Percentiles rank a stretch among this genome's conserved stretches.
These are phyloP conservation scores for Anodontia alba DNA, from an alignment of 2,888 invertebrate species.

Conservation along the genomic window DNA sequence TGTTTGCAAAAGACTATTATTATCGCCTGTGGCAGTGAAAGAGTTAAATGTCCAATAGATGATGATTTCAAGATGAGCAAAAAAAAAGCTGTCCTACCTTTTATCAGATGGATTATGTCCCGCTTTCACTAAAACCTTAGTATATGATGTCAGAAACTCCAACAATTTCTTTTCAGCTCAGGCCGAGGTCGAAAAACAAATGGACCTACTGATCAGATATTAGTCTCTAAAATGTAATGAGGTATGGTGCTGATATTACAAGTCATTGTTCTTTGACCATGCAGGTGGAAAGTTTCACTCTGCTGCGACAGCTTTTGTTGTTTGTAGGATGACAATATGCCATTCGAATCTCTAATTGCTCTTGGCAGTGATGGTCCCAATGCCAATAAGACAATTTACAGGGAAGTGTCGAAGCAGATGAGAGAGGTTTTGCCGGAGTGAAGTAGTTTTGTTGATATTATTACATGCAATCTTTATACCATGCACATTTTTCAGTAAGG, in stretches of 20 bases:
- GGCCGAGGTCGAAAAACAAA: conserved; percentile 32
- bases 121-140: background rate
- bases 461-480: conserved; percentile 35
- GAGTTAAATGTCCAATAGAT: too few species aligned
- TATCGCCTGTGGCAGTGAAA: too few species aligned
- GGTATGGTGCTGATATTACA: conserved; percentile 23
- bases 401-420: conserved; percentile 26
- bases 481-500: conserved; percentile 28
- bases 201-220: conserved; percentile 31
- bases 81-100: conserved; percentile 21
- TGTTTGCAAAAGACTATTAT: too few species aligned
- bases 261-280: too few species aligned
- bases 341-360: conserved; percentile 28
- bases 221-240: conserved; percentile 23
- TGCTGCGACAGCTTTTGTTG: too few species aligned
- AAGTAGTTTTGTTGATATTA: conserved; percentile 21
- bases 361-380: conserved; percentile 37
- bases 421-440: conserved; percentile 6
- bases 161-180: conserved; percentile 15
- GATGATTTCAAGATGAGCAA: conserved; percentile 23
- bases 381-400: conserved; percentile 37
- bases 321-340: too few species aligned
- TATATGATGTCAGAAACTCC: conserved; percentile 22
- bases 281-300: too few species aligned
- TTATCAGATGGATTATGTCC: conserved; percentile 30